Percentiles rank a stretch among this genome's conserved stretches.
Conservation (phyloP, 2,888 invertebrate genomes). For the Spodoptera exigua region DNA sequence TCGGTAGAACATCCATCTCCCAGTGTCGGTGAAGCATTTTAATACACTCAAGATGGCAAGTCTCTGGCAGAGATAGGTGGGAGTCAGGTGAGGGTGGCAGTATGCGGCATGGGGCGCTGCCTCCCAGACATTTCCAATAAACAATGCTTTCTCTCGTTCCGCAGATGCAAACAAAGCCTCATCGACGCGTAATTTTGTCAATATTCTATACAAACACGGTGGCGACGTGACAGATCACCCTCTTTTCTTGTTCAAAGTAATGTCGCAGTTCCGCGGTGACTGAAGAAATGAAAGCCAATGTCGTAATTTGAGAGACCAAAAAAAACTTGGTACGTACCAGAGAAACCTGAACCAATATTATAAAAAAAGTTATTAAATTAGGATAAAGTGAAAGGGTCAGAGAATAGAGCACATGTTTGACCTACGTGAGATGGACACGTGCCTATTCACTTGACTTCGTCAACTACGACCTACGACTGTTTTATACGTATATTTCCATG, state of each 20-base stretch:
- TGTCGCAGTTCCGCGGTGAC: slow-evolving; percentile 28
- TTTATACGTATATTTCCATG: no score
- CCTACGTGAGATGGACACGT: no score
- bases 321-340: no score
- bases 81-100: slow-evolving; percentile 42
- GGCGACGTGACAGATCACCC: slow-evolving; percentile 59
- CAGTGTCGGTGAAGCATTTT: slow-evolving; percentile 51
- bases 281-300: not conserved
- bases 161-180: slow-evolving; percentile 56
- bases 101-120: slow-evolving; percentile 28
- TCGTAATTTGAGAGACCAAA: no score
- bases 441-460: no score
- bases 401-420: no score
- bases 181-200: slow-evolving; percentile 69
- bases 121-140: slow-evolving; percentile 65
- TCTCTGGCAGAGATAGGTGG: slow-evolving; percentile 33
- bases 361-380: no score
- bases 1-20: slow-evolving; percentile 39
- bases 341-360: no score
- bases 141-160: slow-evolving; percentile 61
- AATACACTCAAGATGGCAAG: slow-evolving; percentile 52
- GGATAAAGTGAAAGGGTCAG: no score
- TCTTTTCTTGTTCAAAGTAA: slow-evolving; percentile 28
- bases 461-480: no score
- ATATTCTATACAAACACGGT: slow-evolving; percentile 56